These are phyloP conservation scores for Nothoprocta perdicaria DNA, from an alignment of 2,113 vertebrate genomes.

Conservation along the genomic window DNA sequence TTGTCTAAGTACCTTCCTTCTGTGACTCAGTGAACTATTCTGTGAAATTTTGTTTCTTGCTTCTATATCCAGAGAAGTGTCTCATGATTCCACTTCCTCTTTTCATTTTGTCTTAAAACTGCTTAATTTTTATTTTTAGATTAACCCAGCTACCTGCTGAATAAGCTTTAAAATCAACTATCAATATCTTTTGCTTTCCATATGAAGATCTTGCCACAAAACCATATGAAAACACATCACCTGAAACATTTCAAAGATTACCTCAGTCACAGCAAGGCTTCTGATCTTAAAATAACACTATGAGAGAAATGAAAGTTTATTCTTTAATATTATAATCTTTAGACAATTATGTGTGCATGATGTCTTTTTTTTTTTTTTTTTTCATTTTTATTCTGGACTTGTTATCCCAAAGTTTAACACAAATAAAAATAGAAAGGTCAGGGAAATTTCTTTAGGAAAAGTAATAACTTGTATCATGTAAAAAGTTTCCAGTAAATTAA, in stretches of 20 bases:
- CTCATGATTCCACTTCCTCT: background rate
- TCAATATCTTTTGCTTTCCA: background rate
- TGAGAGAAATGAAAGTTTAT: slow-evolving; percentile 2
- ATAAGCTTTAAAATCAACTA: background rate
- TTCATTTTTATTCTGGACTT: background rate
- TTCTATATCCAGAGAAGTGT: background rate
- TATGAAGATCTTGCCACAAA: background rate
- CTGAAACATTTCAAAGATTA: slow-evolving; percentile 45
- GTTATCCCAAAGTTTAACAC: background rate
- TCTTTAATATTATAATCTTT: slow-evolving; percentile 1
- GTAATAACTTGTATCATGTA: background rate
- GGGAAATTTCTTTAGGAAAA: background rate
- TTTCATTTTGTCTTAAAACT: background rate
- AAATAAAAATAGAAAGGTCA: slow-evolving; percentile 7
- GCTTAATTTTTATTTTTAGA: background rate
- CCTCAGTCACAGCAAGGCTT: background rate
- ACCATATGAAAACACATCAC: background rate
- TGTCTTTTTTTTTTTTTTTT: background rate
- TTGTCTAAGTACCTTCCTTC: background rate
- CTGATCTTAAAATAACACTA: slow-evolving; percentile 22
- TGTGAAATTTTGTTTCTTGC: background rate
- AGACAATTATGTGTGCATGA: background rate
- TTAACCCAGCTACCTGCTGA: rapidly evolving
- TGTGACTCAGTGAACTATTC: too few species aligned
- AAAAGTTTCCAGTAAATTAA: slow-evolving; percentile 8